Evolutionary conservation across 2,113 vertebrate species (phyloP), one percentile per base, ranked within the genome.

Genomic region (Eurypyga helias): DNA sequence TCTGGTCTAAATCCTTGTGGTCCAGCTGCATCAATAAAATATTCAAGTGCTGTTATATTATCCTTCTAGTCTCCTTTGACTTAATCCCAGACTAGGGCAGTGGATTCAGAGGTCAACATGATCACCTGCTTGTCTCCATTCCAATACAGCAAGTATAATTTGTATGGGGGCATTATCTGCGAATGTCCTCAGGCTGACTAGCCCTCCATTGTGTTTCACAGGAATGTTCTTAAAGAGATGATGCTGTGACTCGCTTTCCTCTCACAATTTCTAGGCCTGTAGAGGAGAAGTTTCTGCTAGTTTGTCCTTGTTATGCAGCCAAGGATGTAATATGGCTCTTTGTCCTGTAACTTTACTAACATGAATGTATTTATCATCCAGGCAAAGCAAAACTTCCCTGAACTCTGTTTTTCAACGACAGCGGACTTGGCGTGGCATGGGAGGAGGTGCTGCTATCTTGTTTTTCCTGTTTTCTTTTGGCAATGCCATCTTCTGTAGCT

Each of bases 381-480:
- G 90, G 86, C 66, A 90, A 81, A 93, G 57, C 75, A 84, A 81
- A 94, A 82, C 79, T 92, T 89, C 21, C 26, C 82, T 91, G 60
- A 75, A 84, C 38, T 76, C 77, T 75, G 25, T 16, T 21, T 91
- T 91, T 88, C 87, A n/a, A 71, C 20, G 9, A 38, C 70, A 87
- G 67, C 6, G 8, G 28, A n/a, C 58, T 90, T 96, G 92, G 36
- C 26, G 17, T 69, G 25, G 94, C 70, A 43, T 83, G 57, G 86
- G 62, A 88, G 82, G 91, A 91, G 72, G 65, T 60, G 34, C 77
- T 86, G 69, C 54, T 83, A 34, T 84, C 94, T 96, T 93, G 89
- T 94, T 96, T 88, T 92, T 89, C 78, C 76, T 89, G 87, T 58
- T 79, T 90, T 57, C 41, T 73, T 77, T 92, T 94, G 95, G 78